phyloP scores from a whole-genome alignment of 2,797 vertebrate genomes.

The Sphenopsis melanotis region DNA sequence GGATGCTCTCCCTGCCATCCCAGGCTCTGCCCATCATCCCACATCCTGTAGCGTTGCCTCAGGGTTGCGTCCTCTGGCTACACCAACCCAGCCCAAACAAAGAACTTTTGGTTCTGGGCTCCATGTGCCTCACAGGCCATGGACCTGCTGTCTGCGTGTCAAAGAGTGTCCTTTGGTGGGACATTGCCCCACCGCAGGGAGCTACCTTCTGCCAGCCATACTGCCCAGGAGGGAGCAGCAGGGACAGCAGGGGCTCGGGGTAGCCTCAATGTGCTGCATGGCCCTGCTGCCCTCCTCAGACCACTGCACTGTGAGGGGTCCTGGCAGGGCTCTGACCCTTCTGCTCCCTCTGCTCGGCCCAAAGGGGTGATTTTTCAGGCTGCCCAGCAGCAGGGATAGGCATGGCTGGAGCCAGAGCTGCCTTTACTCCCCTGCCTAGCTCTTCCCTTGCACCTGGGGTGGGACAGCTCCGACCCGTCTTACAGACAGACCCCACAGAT shows the following conservation, averaged over 20 bases:
- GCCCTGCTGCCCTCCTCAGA: not conserved
- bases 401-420: not conserved
- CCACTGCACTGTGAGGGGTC: not conserved
- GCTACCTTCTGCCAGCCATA: not conserved
- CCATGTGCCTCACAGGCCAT: not conserved
- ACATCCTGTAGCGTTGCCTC: not conserved
- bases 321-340: not conserved
- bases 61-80: not conserved
- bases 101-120: not conserved
- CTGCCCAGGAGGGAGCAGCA: not conserved
- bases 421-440: not conserved
- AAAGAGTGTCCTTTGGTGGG: not conserved
- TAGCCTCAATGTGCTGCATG: not conserved
- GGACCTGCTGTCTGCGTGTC: not conserved
- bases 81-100: not conserved
- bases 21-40: not conserved
- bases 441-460: not conserved
- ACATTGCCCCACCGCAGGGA: not conserved
- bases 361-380: not conserved
- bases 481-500: not conserved
- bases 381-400: not conserved
- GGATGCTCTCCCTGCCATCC: not conserved
- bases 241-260: rapidly evolving
- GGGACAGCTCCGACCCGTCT: not conserved
- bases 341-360: not conserved